phyloP scores from a whole-genome alignment of 2,888 invertebrate species.

The Prosopocoilus inquinatus region DNA sequence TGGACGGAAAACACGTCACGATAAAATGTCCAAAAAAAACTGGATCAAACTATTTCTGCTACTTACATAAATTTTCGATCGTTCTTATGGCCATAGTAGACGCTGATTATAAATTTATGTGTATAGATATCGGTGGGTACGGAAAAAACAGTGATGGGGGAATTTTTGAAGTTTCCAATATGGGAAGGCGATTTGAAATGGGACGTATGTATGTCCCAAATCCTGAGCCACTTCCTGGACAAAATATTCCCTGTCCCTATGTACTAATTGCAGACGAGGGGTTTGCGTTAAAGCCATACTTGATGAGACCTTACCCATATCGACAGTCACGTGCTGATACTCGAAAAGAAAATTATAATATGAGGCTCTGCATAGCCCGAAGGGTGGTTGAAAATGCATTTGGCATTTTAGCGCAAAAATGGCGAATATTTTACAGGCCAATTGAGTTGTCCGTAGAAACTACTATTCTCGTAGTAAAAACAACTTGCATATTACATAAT shows the following conservation, averaged over 20 bases:
- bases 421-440: slow-evolving; percentile 28
- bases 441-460: slow-evolving; percentile 26
- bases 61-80: slow-evolving; percentile 9
- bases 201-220: too few species aligned
- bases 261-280: slow-evolving; percentile 12
- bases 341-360: slow-evolving; percentile 28
- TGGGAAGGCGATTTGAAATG: slow-evolving; percentile 1
- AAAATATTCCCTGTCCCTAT: slow-evolving; percentile 9
- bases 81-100: slow-evolving; percentile 11
- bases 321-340: slow-evolving; percentile 19
- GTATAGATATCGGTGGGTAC: slow-evolving; percentile 6
- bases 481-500: slow-evolving; percentile 29
- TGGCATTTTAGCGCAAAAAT: slow-evolving; percentile 30
- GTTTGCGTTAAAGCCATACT: slow-evolving; percentile 12
- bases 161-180: slow-evolving; percentile 9
- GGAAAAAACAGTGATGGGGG: slow-evolving; percentile 12
- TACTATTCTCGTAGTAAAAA: slow-evolving; percentile 20
- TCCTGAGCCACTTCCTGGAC: slow-evolving; percentile 2
- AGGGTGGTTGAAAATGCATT: slow-evolving; percentile 32
- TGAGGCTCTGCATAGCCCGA: slow-evolving; percentile 22
- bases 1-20: slow-evolving; percentile 10
- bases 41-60: slow-evolving; percentile 8
- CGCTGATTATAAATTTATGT: slow-evolving; percentile 9
- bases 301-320: slow-evolving; percentile 29
- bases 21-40: slow-evolving; percentile 6